Conservation (phyloP, 1,140 invertebrate genomes). For the Brachionus asplanchnoidis region DNA sequence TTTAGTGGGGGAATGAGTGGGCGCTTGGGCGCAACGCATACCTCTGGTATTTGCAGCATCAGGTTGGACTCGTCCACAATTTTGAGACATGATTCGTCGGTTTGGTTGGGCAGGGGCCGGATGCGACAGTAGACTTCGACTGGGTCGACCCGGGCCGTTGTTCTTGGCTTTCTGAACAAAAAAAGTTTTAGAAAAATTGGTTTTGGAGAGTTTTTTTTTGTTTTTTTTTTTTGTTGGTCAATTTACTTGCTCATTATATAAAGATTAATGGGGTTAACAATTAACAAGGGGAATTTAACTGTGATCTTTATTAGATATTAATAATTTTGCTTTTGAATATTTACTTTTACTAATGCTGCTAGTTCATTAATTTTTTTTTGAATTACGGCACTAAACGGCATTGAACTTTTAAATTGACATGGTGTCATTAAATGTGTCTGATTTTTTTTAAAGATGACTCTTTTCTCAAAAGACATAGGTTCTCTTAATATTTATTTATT, state of each 20-base stretch:
- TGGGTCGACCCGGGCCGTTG: not conserved
- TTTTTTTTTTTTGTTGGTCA: not conserved
- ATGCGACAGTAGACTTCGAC: slow-evolving; percentile 38
- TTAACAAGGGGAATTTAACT: not conserved
- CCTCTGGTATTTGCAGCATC: slow-evolving; percentile 38
- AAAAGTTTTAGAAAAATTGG: not conserved
- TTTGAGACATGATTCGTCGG: slow-evolving; percentile 12
- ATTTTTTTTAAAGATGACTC: too few relatives aligned
- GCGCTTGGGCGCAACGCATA: not conserved
- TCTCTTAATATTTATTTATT: too few relatives aligned
- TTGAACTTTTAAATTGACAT: too few relatives aligned
- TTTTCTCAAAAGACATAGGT: too few relatives aligned
- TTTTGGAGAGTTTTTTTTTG: too few relatives aligned
- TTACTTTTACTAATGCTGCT: too few relatives aligned
- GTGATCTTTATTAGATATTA: not conserved
- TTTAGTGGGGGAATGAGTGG: too few relatives aligned
- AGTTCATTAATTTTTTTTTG: not conserved
- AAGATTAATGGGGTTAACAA: not conserved
- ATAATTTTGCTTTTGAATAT: not conserved
- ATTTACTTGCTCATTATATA: slow-evolving; percentile 8
- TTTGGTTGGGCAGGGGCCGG: not conserved
- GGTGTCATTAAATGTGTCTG: too few relatives aligned
- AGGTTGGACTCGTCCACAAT: slow-evolving; percentile 12
- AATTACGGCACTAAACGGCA: not conserved
- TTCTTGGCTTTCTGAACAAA: not conserved